Evolutionary conservation across 1,140 invertebrate genomes (phyloP).

Genomic region (Capitella teleta): DNA sequence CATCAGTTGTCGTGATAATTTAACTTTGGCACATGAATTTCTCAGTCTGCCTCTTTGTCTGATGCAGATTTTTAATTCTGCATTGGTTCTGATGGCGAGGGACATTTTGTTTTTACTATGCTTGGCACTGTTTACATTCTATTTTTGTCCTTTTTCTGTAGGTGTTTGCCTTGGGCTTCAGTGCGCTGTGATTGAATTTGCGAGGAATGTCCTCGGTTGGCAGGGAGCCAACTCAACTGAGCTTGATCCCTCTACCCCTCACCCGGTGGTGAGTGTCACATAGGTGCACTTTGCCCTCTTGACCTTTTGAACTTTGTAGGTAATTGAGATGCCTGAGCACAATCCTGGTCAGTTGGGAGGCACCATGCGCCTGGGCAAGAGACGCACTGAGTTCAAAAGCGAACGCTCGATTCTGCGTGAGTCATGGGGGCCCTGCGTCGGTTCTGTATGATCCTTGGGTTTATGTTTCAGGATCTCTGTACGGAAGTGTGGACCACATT

Average conservation of each 20-base stretch:
- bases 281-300: background rate
- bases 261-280: slow-evolving; percentile 53
- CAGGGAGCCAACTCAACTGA: slow-evolving; percentile 79
- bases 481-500: slow-evolving; percentile 67
- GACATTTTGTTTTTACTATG: too few relatives aligned
- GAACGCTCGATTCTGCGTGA: slow-evolving; percentile 58
- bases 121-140: too few relatives aligned
- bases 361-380: slow-evolving; percentile 92
- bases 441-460: slow-evolving; percentile 3
- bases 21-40: too few relatives aligned
- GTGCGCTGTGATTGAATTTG: slow-evolving; percentile 91
- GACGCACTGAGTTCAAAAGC: slow-evolving; percentile 66
- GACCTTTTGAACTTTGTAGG: slow-evolving; percentile 22
- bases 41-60: too few relatives aligned
- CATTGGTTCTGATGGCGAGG: too few relatives aligned
- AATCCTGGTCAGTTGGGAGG: slow-evolving; percentile 85
- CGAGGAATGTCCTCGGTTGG: slow-evolving; percentile 65
- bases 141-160: too few relatives aligned
- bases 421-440: slow-evolving; percentile 23
- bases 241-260: slow-evolving; percentile 57
- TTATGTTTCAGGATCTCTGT: slow-evolving; percentile 58
- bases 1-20: background rate
- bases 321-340: slow-evolving; percentile 99
- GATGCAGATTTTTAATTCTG: too few relatives aligned
- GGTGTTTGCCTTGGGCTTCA: slow-evolving; percentile 93